Evolutionary conservation across 2,113 vertebrate genomes (phyloP).

Genomic region (Kryptolebias marmoratus): DNA sequence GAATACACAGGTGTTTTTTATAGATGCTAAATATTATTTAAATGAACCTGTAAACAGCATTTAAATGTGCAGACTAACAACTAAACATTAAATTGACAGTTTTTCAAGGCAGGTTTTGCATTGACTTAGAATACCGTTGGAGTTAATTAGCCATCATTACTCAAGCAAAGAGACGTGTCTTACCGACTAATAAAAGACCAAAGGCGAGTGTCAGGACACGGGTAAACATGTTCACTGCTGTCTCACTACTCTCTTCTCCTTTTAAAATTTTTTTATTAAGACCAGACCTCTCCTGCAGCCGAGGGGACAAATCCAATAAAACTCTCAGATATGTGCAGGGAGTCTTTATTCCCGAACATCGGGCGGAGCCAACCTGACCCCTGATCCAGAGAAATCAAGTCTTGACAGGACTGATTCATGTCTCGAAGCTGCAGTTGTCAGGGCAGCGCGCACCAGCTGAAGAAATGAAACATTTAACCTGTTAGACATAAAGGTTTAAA

Average conservation of each 20-base stretch:
- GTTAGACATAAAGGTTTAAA: too few species aligned
- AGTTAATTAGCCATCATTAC: constrained; percentile 53
- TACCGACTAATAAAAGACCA: constrained; percentile 56
- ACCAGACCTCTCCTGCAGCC: constrained; percentile 42
- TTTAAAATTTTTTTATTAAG: neutral
- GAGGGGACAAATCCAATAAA: constrained; percentile 44
- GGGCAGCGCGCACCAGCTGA: too few species aligned
- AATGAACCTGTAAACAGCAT: fast-evolving
- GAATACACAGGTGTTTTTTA: neutral
- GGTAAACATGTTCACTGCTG: constrained; percentile 28
- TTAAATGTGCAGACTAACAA: fast-evolving
- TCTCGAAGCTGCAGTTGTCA: too few species aligned
- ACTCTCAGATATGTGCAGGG: constrained; percentile 21
- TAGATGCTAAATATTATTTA: fast-evolving
- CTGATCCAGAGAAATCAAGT: constrained; percentile 6
- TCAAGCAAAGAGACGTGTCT: constrained; percentile 37
- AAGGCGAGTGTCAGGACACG: constrained; percentile 19
- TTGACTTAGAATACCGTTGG: neutral
- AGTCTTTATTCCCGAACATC: constrained; percentile 18
- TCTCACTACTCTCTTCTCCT: neutral
- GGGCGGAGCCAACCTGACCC: constrained; percentile 49
- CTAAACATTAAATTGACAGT: neutral
- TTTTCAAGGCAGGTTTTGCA: neutral
- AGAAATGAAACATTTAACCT: too few species aligned
- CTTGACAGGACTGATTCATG: neutral